Evolutionary conservation across 2,797 vertebrate species (phyloP).

Genomic region (Hipposideros larvatus): DNA sequence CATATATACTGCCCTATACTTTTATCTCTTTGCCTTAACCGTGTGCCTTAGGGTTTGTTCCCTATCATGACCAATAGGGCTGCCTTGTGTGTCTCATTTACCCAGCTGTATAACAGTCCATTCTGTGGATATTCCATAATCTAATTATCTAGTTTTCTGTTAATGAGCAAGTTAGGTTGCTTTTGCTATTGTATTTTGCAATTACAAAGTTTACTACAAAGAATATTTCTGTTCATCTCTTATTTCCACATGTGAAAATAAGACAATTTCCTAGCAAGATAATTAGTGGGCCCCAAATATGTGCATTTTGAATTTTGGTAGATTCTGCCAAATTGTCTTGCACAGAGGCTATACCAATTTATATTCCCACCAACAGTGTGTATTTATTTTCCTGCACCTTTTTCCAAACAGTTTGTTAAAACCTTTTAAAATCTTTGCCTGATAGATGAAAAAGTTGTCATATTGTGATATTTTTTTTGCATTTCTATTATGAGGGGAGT

Average conservation of each 20-base stretch:
- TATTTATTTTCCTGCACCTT: not conserved
- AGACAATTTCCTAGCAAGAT: not conserved
- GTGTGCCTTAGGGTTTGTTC: not conserved
- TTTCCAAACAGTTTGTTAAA: not conserved
- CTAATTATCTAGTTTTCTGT: not conserved
- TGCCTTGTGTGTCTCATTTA: not conserved
- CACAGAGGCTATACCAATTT: not conserved
- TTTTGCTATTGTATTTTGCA: not conserved
- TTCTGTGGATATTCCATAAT: not conserved
- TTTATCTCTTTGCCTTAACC: not conserved
- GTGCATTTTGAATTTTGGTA: not conserved
- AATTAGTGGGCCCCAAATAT: not conserved
- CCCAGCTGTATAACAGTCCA: not conserved
- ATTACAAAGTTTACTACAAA: not conserved
- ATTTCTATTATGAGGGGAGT: not conserved
- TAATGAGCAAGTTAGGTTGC: not conserved
- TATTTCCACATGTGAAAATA: not conserved
- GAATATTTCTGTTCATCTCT: not conserved
- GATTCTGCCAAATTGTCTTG: not conserved
- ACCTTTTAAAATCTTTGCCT: slow-evolving; percentile 35
- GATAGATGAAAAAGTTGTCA: not conserved
- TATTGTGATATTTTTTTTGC: not conserved
- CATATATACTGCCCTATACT: no score
- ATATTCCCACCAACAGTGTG: not conserved
- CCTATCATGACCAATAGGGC: fast-evolving